Base-by-base conservation (phyloP, 64 coral and sea anemone genomes). In the Platygyra sinensis region DNA sequence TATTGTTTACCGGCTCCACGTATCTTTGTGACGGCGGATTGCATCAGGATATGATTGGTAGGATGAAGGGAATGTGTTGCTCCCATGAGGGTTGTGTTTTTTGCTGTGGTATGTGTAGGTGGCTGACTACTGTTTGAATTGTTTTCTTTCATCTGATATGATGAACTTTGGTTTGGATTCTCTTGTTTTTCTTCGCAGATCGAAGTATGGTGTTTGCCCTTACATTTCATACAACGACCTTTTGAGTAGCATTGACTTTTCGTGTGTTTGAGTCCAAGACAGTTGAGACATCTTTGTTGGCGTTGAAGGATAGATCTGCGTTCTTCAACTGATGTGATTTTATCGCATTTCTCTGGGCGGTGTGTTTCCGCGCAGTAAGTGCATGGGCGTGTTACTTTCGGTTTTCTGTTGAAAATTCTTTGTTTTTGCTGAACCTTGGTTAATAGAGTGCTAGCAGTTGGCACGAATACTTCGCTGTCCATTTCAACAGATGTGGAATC, bases 121-220 rank as follows among this genome's bases (percentile, higher is more conserved):
- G n/a, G n/a, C 20, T 38, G 57, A 79, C 42, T 17, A 17, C 30
- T 39, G 38, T 39, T 39, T 39, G 38, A 39, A 39, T 39, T 39
- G 38, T 2, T 39, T 39, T 80, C 52, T 12, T 80, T 79, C 19
- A 79, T 79, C 57, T 57, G 42, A 79, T 54, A 27, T 22, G 52
- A 79, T 54, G 76, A 22, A 6, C 76, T 79, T 79, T 79, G 76
- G n/a, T 50, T 79, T 79, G 50, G 42, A 79, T 79, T 79, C 57
- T 57, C 22, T 57, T 79, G 51, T 19, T 54, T 79, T 79, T 79
- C 76, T 54, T 57, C 55, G 38, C 90, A 92, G 52, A 92, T 92
- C 0, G 90, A 92, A 65, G 82, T 86, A 61, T 87, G 90, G 74
- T 92, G 90, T 79, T 92, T 92, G 30, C 63, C 29, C 50, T 92